Evolutionary conservation across 1,140 invertebrate species (phyloP), one percentile per base, ranked within the genome.

Genomic region (Ceratosolen fusciceps): DNA sequence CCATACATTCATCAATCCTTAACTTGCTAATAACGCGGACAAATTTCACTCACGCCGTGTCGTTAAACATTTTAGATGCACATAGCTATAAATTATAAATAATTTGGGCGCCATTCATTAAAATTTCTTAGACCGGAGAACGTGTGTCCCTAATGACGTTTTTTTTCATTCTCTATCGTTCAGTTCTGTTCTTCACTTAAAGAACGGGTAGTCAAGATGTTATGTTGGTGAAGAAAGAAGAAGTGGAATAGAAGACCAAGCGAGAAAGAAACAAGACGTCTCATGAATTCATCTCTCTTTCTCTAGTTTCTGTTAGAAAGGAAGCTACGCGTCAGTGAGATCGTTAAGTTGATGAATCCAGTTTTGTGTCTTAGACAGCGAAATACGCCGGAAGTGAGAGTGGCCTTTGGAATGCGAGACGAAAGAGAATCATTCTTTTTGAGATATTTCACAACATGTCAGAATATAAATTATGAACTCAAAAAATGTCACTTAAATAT

Each of bases 321-420:
- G 88, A 89, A 90, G 85, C 84, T 74, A 74, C 86, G 86, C 86
- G 88, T 90, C 89, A 88, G 84, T 86, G 83, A 90, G 88, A 88
- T 90, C 89, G 87, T 90, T 90, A 89, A 80, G 83, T 82, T 89
- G 88, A 90, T 87, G 88, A 83, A 88, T 87, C 82, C 80, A 79
- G 14, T n/a, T 77, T 80, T 81, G 31, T 65, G 60, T 65, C 76
- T 83, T 79, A 84, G 80, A 79, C 80, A 52, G 47, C 37, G 19
- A 65, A 39, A 43, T 49, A 80, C 85, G 83, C 82, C 88, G 88
- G 88, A 90, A 90, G 85, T 87, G 83, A 82, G 29, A 24, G 43
- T 49, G 60, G 60, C 60, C 58, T 14, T 31, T 65, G 19, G 16
- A 65, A 65, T 14, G 31, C 21, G 60, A 65, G 31, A 65, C 60